Percentiles rank a stretch among this genome's conserved stretches.
These are phyloP conservation scores for Dicranocentrus wangi DNA, from an alignment of 2,888 invertebrate genomes.

Conservation along the genomic window DNA sequence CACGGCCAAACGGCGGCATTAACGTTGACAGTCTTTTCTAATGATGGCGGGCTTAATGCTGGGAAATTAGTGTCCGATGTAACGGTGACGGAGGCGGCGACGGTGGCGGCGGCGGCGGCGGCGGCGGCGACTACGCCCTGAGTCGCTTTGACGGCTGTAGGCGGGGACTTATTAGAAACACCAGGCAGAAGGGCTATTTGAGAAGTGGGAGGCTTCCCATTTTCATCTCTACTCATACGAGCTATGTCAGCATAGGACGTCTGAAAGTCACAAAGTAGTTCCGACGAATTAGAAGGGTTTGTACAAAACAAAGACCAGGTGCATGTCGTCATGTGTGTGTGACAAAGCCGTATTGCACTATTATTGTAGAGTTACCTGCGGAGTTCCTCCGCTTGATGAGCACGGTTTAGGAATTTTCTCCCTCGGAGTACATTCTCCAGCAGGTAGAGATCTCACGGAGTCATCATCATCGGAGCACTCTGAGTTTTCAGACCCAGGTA, in stretches of 20 bases:
- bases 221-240: conserved; percentile 65
- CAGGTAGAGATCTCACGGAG: conserved; percentile 70
- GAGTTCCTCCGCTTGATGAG: conserved; percentile 69
- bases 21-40: conserved; percentile 50
- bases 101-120: too few relatives aligned
- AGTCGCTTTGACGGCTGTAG: conserved; percentile 21
- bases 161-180: neutral
- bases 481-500: conserved; percentile 69
- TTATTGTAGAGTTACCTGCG: conserved; percentile 59
- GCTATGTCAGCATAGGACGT: conserved; percentile 70
- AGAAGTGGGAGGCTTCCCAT: conserved; percentile 27
- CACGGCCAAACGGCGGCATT: conserved; percentile 46
- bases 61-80: conserved; percentile 47
- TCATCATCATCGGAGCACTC: conserved; percentile 69
- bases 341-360: too few relatives aligned
- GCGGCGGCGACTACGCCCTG: neutral
- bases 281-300: neutral
- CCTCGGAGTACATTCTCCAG: conserved; percentile 67
- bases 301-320: neutral
- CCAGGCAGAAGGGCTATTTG: neutral
- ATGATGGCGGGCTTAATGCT: conserved; percentile 36
- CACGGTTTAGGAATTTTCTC: conserved; percentile 68
- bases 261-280: conserved; percentile 38
- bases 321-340: too few relatives aligned
- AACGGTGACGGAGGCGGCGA: too few relatives aligned